A percentile compares a stretch with the other conserved stretches of the same genome.
Evolutionary conservation across 2,113 vertebrate genomes (phyloP).

Genomic region (Cettia cetti): DNA sequence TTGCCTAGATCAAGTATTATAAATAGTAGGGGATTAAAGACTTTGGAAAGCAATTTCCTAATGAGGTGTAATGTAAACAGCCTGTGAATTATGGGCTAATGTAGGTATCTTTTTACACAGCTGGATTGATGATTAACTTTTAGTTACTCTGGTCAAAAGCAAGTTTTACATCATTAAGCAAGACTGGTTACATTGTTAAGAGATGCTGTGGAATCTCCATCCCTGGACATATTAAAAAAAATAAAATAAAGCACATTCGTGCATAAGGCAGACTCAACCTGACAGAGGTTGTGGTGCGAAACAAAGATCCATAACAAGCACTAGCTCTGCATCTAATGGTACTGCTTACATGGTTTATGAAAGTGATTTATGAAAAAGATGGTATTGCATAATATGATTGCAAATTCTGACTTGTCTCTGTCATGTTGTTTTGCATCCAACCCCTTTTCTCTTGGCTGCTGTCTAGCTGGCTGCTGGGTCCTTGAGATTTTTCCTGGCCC

Average conservation of each 20-base stretch:
- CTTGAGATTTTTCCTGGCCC: not conserved
- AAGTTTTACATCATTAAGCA: not conserved
- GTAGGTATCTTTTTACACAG: fast-evolving
- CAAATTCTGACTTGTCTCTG: not conserved
- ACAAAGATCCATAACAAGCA: not conserved
- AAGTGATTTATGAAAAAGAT: not conserved
- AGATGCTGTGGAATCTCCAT: not conserved
- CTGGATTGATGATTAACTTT: not conserved
- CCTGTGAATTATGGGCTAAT: not conserved
- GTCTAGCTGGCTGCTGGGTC: not conserved
- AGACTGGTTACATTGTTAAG: not conserved
- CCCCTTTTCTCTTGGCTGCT: not conserved
- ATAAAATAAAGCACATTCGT: no score
- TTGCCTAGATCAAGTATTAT: not conserved
- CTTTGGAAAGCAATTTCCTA: not conserved
- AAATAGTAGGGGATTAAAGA: not conserved
- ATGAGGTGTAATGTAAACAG: not conserved
- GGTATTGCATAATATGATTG: not conserved
- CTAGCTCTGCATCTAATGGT: not conserved
- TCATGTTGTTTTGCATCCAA: not conserved
- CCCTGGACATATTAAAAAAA: not conserved
- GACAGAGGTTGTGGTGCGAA: not conserved
- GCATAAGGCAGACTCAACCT: not conserved
- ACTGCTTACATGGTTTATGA: fast-evolving
- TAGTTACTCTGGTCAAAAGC: not conserved